Percentiles rank a stretch among this genome's conserved stretches.
Conservation (phyloP, 2,113 vertebrate species). For the Mungos mungo region DNA sequence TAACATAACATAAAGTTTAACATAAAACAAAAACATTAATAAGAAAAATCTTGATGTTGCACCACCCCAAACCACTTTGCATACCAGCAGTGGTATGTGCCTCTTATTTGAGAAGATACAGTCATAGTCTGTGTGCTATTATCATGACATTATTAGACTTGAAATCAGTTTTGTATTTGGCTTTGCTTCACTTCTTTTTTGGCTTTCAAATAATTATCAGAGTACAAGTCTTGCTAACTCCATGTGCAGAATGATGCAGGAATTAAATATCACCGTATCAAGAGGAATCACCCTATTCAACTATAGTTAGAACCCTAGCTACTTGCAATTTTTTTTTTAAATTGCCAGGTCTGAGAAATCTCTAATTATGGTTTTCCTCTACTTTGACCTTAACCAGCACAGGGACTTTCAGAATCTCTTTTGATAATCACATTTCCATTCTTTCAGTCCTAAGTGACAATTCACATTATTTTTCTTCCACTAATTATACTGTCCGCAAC, state of each 20-base stretch:
- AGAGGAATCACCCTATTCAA: background rate
- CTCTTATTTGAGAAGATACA: background rate
- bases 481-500: background rate
- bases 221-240: background rate
- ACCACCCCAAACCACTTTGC: background rate
- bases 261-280: slow-evolving; percentile 15
- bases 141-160: background rate
- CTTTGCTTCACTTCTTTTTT: slow-evolving; percentile 18
- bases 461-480: slow-evolving; percentile 5
- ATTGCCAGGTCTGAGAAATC: background rate
- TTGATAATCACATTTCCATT: background rate
- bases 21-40: background rate
- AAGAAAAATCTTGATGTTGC: background rate
- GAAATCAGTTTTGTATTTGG: background rate
- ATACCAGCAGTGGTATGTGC: background rate
- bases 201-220: background rate
- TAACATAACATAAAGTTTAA: no score
- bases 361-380: background rate
- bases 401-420: background rate
- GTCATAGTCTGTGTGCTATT: background rate
- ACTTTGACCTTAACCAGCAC: background rate
- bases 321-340: background rate
- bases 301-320: background rate
- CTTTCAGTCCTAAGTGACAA: background rate
- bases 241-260: background rate